phyloP scores from a whole-genome alignment of 2,113 vertebrate species.

The Girardinichthys multiradiatus region DNA sequence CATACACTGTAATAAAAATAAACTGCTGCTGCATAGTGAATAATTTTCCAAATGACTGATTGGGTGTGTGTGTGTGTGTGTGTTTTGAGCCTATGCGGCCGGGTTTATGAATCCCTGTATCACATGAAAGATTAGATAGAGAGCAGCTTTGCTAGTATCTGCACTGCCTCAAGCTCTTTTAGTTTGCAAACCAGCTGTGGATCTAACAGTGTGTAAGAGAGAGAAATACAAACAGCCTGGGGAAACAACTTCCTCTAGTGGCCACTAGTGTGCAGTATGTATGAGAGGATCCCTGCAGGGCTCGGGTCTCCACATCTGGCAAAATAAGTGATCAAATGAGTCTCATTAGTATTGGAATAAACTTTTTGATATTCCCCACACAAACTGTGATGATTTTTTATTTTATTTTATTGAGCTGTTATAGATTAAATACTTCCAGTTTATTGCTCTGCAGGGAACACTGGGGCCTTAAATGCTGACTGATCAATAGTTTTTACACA shows the following conservation, averaged over 20 bases:
- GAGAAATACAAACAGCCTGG: slow-evolving; percentile 10
- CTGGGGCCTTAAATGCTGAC: too few relatives aligned
- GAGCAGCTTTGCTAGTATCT: neutral
- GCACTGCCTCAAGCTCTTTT: slow-evolving; percentile 30
- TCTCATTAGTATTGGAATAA: slow-evolving; percentile 5
- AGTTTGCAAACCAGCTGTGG: neutral
- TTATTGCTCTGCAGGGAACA: too few relatives aligned
- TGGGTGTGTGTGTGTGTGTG: neutral
- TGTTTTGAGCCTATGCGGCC: neutral
- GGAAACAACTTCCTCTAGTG: slow-evolving; percentile 75
- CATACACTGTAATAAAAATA: slow-evolving; percentile 34
- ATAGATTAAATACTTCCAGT: neutral
- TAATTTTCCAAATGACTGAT: neutral
- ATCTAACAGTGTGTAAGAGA: neutral
- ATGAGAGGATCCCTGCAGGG: neutral
- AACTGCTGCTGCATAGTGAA: neutral
- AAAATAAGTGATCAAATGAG: neutral
- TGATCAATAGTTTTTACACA: too few relatives aligned
- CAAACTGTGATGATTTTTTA: neutral
- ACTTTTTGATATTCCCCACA: neutral
- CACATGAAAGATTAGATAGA: neutral
- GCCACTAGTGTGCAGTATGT: slow-evolving; percentile 33
- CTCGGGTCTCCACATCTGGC: neutral
- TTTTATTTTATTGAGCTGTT: neutral
- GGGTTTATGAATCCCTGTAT: neutral